Evolutionary conservation across 2,113 vertebrate species (phyloP).

Genomic region (Alosa alosa): DNA sequence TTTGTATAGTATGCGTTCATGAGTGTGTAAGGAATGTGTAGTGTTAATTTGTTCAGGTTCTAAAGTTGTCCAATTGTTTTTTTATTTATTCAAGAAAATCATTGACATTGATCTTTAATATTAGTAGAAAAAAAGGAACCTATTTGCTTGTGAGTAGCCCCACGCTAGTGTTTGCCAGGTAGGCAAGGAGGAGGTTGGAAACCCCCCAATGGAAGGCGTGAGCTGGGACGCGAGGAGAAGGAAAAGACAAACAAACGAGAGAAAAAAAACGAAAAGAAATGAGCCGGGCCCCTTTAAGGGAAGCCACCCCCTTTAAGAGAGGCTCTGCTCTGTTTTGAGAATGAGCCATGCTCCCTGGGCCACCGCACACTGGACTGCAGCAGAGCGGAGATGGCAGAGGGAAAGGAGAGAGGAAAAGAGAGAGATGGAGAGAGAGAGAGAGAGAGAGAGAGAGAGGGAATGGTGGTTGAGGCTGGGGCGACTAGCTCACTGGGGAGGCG

Average conservation of each 20-base stretch:
- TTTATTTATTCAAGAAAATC: not conserved
- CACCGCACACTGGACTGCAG: constrained; percentile 34
- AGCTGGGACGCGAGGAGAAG: not conserved
- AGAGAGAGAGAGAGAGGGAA: not conserved
- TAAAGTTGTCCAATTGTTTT: not conserved
- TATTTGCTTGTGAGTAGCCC: not conserved
- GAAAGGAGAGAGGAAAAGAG: not conserved
- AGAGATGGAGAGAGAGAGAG: constrained; percentile 12
- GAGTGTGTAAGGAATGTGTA: not conserved
- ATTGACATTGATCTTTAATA: not conserved
- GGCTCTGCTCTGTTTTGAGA: constrained; percentile 62
- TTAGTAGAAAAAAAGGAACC: not conserved
- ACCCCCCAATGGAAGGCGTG: not conserved
- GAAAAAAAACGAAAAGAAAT: not conserved
- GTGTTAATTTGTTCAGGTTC: not conserved
- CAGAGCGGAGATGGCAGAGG: constrained; percentile 19
- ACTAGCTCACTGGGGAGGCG: constrained; percentile 52
- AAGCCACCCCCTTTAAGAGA: constrained; percentile 64
- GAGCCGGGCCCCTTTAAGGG: not conserved
- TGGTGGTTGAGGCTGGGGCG: not conserved
- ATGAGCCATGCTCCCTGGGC: constrained; percentile 49
- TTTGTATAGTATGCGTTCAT: not conserved
- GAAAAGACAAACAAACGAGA: not conserved
- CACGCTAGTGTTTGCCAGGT: constrained; percentile 11
- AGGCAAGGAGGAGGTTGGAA: not conserved